These are phyloP conservation scores for Yoshiicerus persimilis DNA, from an alignment of 1,140 invertebrate species.

Conservation along the genomic window DNA sequence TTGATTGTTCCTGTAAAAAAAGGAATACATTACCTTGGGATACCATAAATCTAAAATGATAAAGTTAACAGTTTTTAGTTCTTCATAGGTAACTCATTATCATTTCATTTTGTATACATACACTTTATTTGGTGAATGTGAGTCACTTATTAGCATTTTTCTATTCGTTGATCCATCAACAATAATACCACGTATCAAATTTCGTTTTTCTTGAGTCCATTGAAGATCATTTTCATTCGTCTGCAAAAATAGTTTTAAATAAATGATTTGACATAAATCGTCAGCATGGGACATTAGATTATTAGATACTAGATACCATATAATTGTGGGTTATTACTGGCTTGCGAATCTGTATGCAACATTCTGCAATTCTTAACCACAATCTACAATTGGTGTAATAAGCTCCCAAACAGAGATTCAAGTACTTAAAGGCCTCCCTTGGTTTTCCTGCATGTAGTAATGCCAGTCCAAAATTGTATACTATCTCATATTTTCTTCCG, in stretches of 20 bases:
- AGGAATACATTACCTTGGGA: too few relatives aligned
- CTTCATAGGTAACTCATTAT: too few relatives aligned
- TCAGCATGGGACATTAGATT: slow-evolving; percentile 34
- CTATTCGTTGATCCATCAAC: neutral
- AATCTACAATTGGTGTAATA: slow-evolving; percentile 85
- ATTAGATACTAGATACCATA: neutral
- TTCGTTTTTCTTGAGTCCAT: slow-evolving; percentile 64
- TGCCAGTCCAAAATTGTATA: slow-evolving; percentile 89
- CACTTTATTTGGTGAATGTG: neutral
- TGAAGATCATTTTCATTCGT: slow-evolving; percentile 68
- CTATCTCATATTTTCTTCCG: slow-evolving; percentile 73
- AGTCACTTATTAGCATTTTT: neutral
- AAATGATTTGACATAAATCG: neutral
- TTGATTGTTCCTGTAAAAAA: neutral
- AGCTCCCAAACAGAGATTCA: slow-evolving; percentile 76
- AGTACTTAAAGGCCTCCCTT: slow-evolving; percentile 83
- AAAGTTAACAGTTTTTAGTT: too few relatives aligned
- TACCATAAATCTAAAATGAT: too few relatives aligned
- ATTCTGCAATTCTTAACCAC: slow-evolving; percentile 91
- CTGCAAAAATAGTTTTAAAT: too few relatives aligned
- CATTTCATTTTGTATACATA: neutral
- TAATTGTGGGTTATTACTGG: slow-evolving; percentile 56
- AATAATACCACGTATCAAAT: slow-evolving; percentile 53
- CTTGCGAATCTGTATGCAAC: slow-evolving; percentile 76
- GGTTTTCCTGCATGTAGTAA: slow-evolving; percentile 78